Percentiles rank a stretch among this genome's conserved stretches.
These are phyloP conservation scores for Ophion ellenae DNA, from an alignment of 2,888 invertebrate genomes.

Conservation along the genomic window DNA sequence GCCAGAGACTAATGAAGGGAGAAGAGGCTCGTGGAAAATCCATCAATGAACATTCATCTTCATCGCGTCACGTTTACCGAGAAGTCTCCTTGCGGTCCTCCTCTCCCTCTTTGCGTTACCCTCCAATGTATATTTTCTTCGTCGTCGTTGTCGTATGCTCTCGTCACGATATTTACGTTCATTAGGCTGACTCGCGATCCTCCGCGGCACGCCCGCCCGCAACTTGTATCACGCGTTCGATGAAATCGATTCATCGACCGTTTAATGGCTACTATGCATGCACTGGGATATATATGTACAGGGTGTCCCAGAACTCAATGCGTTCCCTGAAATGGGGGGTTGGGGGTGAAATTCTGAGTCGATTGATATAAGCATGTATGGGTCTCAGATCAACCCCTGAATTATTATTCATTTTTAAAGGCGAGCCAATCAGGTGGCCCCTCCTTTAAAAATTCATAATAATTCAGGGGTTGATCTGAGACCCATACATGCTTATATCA, in stretches of 20 bases:
- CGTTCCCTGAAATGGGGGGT: no score
- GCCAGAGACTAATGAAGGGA: slow-evolving; percentile 51
- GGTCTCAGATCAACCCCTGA: no score
- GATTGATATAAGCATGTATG: no score
- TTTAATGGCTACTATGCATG: slow-evolving; percentile 37
- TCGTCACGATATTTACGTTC: slow-evolving; percentile 50
- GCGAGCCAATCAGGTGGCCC: no score
- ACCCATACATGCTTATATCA: no score
- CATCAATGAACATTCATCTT: slow-evolving; percentile 67
- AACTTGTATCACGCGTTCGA: slow-evolving; percentile 43
- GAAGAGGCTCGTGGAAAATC: slow-evolving; percentile 54
- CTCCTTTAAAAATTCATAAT: no score
- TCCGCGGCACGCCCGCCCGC: slow-evolving; percentile 8
- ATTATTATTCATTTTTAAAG: no score
- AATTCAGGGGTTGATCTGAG: no score
- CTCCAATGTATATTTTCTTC: slow-evolving; percentile 13
- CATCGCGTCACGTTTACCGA: slow-evolving; percentile 61
- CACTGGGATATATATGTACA: background rate
- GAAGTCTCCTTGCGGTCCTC: slow-evolving; percentile 18
- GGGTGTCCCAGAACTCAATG: no score
- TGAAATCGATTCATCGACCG: slow-evolving; percentile 60
- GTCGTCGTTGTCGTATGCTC: slow-evolving; percentile 22
- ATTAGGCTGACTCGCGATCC: slow-evolving; percentile 26
- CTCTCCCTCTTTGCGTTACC: slow-evolving; percentile 25
- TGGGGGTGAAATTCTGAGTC: no score